Evolutionary conservation across 2,113 vertebrate species (phyloP), one percentile per base, ranked within the genome.

Genomic region (Siniperca chuatsi): DNA sequence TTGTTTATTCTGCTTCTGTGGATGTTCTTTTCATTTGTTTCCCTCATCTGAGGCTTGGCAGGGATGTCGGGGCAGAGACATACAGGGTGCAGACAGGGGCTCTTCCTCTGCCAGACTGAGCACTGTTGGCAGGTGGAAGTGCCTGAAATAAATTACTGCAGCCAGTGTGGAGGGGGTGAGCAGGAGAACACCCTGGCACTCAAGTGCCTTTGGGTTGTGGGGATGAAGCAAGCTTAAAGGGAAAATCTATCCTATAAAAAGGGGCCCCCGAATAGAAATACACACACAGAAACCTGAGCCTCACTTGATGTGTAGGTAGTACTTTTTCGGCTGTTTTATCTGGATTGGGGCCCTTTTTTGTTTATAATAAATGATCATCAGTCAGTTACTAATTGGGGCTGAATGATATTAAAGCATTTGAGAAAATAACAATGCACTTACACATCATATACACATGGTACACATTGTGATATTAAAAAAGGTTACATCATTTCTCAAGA

Each of bases 111-210:
- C 90, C 87, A 78, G 37, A 71, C 86, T 94, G 92, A 95, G 91
- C 61, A 57, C 84, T 90, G 88, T 83, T 91, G 90, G 92, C 94
- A 95, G 94, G 92, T 95, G 94, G 89, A 91, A 89, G 81, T 80
- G 87, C 92, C 90, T 91, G 89, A 95, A 95, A 95, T 95, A 95
- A 92, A 93, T 93, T 4, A 86, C 89, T 46, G 11, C 87, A 90
- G 84, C 66, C 86, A 46, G 65, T 68, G 57, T 61, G 73, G 89
- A 75, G 85, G 80, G 85, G 78, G n/a, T 1, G 70, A 57, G 64
- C 48, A 2, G 44, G 50, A 81, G 84, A 73, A 86, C 68, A 83
- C 81, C 67, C 81, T 85, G 82, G 79, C 85, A 75, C 79, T 81
- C 66, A 8, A 57, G 68, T 77, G 83, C 87, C 55, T 76, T 37